Base-by-base conservation (phyloP, 2,113 vertebrate species). In the Thomomys bottae region DNA sequence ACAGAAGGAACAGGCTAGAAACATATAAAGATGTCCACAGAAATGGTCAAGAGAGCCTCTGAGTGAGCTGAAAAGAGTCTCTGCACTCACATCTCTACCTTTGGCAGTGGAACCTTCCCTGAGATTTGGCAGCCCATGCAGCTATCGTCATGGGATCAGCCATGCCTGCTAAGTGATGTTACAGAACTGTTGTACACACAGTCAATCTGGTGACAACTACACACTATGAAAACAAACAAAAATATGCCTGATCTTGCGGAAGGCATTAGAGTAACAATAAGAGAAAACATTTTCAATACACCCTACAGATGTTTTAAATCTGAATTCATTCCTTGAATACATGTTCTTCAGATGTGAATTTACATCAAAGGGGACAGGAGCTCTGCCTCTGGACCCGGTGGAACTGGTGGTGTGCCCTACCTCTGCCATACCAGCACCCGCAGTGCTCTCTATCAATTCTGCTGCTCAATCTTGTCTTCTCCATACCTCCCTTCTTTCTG, bases 401-500 rank as follows among this genome's bases (percentile, higher is more conserved):
- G 63, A 28, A 24, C 45, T 2, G 1, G 10, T 11, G 49, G 15
- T 9, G 1, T 6, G 3, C 5, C 0, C 1, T 4, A 54, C 8
- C 45, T 54, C 59, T 28, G 9, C 8, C 26, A 24, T 0, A 2
- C 15, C 18, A 4, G 3, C 8, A 10, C 30, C 61, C 40, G 54
- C 1, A 67, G 23, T 36, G 26, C 12, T 32, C 26, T 36, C 1
- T 2, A 4, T 5, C 71, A 15, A 8, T 8, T n/a, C n/a, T n/a
- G 0, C 2, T 0, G 1, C 20, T 23, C 66, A 20, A 3, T 20
- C 26, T 3, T 38, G 17, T 23, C 26, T 67, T 32, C 34, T n/a
- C 45, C 8, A 0, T 0, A 4, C 2, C 11, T 1, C 42, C 34
- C 40, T 59, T 77, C 7, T 36, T n/a, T 32, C 1, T 49, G 71